Percentiles rank a stretch among this genome's conserved stretches.
Evolutionary conservation across 2,797 vertebrate genomes (phyloP).

Genomic region (Aldrovandia affinis): DNA sequence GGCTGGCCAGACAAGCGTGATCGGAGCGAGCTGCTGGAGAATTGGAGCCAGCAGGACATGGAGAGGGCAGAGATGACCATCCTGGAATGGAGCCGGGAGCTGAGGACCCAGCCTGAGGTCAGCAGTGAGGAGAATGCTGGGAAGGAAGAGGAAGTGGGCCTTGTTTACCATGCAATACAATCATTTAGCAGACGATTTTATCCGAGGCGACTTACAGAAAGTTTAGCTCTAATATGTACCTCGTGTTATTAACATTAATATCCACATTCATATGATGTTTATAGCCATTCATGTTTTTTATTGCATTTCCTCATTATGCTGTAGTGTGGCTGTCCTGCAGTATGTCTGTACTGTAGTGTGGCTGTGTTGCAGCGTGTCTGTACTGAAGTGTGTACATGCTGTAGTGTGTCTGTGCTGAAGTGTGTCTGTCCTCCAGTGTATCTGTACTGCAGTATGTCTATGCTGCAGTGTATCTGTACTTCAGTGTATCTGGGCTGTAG

Average conservation of each 20-base stretch:
- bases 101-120: constrained; percentile 77
- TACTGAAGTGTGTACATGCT: neutral
- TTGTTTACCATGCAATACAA: no score
- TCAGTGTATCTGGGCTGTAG: no score
- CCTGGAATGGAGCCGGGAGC: constrained; percentile 72
- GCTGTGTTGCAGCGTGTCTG: no score
- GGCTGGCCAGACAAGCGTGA: constrained; percentile 69
- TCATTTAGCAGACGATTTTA: no score
- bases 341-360: no score
- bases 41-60: constrained; percentile 57
- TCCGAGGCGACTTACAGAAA: no score
- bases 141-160: neutral
- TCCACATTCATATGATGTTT: no score
- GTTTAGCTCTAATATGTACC: no score
- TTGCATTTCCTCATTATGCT: neutral
- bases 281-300: no score
- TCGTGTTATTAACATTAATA: neutral
- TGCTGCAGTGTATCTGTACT: no score
- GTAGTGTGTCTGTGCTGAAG: neutral
- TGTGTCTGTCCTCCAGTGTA: neutral
- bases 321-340: no score
- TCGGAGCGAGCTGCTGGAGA: constrained; percentile 44
- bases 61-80: constrained; percentile 64
- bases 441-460: no score
- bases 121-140: neutral